Conservation (phyloP, 2,888 invertebrate genomes). For the Pseudanteris insignis region DNA sequence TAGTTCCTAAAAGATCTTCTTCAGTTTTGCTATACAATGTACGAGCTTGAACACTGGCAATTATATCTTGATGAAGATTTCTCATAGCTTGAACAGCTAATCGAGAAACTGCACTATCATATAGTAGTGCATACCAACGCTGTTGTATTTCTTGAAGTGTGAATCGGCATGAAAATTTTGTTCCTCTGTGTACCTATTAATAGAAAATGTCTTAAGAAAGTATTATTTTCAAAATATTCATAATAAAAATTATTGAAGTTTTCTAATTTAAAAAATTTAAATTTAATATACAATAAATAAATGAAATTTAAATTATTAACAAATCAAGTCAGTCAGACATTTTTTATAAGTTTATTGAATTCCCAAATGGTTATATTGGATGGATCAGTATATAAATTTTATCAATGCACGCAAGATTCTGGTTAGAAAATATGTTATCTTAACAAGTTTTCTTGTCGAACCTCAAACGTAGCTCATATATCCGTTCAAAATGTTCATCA, state of each 20-base stretch:
- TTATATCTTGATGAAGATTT: conserved; percentile 90
- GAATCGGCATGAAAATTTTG: conserved; percentile 96
- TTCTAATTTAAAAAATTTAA: too few species aligned
- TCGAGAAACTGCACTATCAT: conserved; percentile 92
- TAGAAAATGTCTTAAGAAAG: too few species aligned
- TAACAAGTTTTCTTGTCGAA: conserved; percentile 21
- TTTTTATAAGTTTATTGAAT: too few species aligned
- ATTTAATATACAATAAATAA: background rate
- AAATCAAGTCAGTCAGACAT: too few species aligned
- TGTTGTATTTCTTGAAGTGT: conserved; percentile 93
- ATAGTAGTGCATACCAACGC: conserved; percentile 94
- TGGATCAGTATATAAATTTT: conserved; percentile 29
- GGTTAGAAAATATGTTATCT: conserved; percentile 28
- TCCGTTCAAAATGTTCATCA: conserved; percentile 38
- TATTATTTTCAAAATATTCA: too few species aligned
- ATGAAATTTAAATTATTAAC: too few species aligned
- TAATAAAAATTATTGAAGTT: too few species aligned
- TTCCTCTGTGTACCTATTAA: conserved; percentile 88
- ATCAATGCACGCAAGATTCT: conserved; percentile 31
- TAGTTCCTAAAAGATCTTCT: conserved; percentile 83
- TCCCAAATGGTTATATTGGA: too few species aligned
- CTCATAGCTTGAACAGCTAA: conserved; percentile 93
- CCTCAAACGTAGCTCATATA: conserved; percentile 35
- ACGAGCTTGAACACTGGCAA: conserved; percentile 85
- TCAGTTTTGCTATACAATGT: conserved; percentile 91